phyloP scores from a whole-genome alignment of 2,113 vertebrate genomes.

The Rhinoderma darwinii region DNA sequence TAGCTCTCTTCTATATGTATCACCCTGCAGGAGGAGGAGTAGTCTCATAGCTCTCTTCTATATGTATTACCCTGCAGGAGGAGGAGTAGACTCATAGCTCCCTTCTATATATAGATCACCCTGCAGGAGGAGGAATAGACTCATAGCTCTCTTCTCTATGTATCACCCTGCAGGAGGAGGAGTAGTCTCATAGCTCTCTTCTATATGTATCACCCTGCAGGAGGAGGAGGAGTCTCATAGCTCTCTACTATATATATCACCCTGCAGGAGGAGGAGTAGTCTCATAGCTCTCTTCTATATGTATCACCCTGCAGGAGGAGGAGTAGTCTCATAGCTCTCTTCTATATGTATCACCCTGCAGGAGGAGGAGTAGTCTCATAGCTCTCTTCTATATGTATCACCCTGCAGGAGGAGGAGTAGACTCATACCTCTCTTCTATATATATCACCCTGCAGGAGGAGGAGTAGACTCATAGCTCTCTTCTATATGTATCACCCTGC shows the following conservation, averaged over 20 bases:
- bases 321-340: background rate
- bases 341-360: constrained; percentile 2
- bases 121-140: background rate
- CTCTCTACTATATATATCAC: background rate
- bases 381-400: constrained; percentile 12
- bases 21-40: background rate
- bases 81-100: background rate
- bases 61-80: constrained; percentile 15
- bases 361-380: constrained; percentile 9
- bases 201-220: background rate
- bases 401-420: background rate
- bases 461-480: background rate
- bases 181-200: background rate
- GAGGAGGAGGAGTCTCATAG: background rate
- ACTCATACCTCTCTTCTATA: background rate
- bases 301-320: constrained; percentile 1
- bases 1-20: background rate
- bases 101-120: background rate
- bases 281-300: background rate
- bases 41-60: constrained; percentile 11
- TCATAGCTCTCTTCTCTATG: background rate
- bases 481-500: background rate
- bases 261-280: background rate
- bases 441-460: background rate
- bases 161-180: background rate